Evolutionary conservation across 2,113 vertebrate genomes (phyloP).

Genomic region (Thunnus maccoyii): DNA sequence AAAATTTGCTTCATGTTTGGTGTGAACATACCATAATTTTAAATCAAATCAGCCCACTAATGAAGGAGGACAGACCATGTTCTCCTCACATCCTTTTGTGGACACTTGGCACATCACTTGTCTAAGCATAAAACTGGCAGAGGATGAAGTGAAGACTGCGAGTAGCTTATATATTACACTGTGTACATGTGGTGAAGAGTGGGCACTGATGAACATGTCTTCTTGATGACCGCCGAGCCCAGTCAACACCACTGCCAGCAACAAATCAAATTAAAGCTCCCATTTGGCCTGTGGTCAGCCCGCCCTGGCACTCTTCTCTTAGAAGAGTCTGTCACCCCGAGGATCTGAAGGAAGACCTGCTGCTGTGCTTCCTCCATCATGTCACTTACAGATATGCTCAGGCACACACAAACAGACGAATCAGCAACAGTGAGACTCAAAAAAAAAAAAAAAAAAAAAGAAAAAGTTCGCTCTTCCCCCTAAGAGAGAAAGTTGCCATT

Average conservation of each 20-base stretch:
- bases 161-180: too few relatives aligned
- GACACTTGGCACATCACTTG: too few relatives aligned
- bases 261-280: conserved; percentile 67
- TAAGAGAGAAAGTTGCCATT: conserved; percentile 18
- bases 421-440: background rate
- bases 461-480: background rate
- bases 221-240: conserved; percentile 67
- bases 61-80: too few relatives aligned
- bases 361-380: background rate
- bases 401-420: conserved; percentile 18
- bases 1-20: too few relatives aligned
- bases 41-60: too few relatives aligned
- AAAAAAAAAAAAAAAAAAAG: background rate
- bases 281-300: conserved; percentile 48
- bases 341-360: conserved; percentile 34
- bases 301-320: conserved; percentile 48
- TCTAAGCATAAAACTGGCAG: too few relatives aligned
- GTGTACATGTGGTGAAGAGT: background rate
- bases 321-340: conserved; percentile 48
- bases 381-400: conserved; percentile 19
- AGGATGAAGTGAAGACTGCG: too few relatives aligned
- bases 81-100: too few relatives aligned
- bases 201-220: conserved; percentile 64
- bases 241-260: conserved; percentile 50
- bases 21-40: too few relatives aligned